Base-by-base conservation (phyloP, 2,888 invertebrate genomes). In the Clistopyga incitator region DNA sequence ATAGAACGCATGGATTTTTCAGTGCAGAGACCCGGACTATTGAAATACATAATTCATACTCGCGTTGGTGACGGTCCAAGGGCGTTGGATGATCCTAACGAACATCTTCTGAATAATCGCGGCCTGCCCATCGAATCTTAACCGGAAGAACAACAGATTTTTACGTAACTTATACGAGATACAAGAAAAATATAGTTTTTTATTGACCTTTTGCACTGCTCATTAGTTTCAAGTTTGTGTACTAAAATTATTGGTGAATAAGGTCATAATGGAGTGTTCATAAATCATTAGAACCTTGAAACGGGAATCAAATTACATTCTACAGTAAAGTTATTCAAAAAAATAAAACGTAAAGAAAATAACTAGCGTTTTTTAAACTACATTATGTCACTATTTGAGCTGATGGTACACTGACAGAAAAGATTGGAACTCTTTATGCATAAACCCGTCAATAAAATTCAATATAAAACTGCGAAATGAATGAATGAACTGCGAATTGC, bases 1-100 rank as follows among this genome's bases (percentile, higher is more conserved):
- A 52, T 93, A 15, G 88, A 88, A 20, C 91, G 92, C 71, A 88
- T 94, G 13, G 90, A 93, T 81, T 81, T 93, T n/a, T 85, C 93
- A 67, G 92, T 93, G 67, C 94, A 94, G 87, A 84, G 88, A 59
- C 88, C 91, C 38, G 96, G 96, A 90, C 91, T 95, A 67, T 93
- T 98, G 13, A 97, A 97, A 90, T 98, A 97, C 93, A 94, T 98
- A 4, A 98, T 98, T 87, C 95, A 96, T 89, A 98, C 98, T 0
- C 95, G 95, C 94, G 95, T 98, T 80, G 98, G 98, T 2, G 95
- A 95, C 78, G 98, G 98, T 0, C 98, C 98, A 10, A 94, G 94
- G 87, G 93, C 95, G 88, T 88, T 95, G 18, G 89, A 87, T 11
- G 93, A 94, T 81, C 88, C 92, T 0, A 88, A 90, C 25, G 90